Percentiles rank a stretch among this genome's conserved stretches.
Conservation (phyloP, 2,888 invertebrate genomes). For the Pegoplata infirma region DNA sequence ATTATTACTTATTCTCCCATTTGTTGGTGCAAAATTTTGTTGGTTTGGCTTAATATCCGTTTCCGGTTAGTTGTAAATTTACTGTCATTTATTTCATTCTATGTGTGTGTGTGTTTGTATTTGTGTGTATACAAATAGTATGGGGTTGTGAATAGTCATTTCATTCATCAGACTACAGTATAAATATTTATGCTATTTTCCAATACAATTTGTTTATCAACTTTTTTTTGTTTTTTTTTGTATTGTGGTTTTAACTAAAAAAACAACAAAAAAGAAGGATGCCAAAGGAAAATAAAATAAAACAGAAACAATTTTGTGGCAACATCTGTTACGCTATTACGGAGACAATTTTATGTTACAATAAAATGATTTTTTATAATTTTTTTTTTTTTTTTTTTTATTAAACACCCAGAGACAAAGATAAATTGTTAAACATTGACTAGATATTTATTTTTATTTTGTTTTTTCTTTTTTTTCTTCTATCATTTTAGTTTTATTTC, state of each 20-base stretch:
- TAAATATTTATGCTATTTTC: constrained; percentile 58
- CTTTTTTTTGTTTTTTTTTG: constrained; percentile 5
- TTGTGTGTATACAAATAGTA: background rate
- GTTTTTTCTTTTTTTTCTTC: background rate
- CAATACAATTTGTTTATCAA: constrained; percentile 62
- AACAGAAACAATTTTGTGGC: constrained; percentile 55
- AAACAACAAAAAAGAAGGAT: constrained; percentile 7
- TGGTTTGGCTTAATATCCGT: constrained; percentile 71
- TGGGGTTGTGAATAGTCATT: constrained; percentile 31
- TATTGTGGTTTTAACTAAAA: constrained; percentile 18
- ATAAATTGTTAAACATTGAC: constrained; percentile 64
- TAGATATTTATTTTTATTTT: constrained; percentile 58
- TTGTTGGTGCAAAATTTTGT: constrained; percentile 26
- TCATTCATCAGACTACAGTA: constrained; percentile 35
- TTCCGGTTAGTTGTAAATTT: constrained; percentile 75
- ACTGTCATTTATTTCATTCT: constrained; percentile 72
- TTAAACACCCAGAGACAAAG: constrained; percentile 61
- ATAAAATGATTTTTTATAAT: constrained; percentile 26
- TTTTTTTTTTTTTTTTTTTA: constrained; percentile 24
- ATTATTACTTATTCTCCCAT: constrained; percentile 35
- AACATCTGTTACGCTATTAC: constrained; percentile 66
- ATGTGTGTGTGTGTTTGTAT: background rate
- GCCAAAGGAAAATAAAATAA: background rate
- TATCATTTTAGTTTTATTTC: too few species aligned
- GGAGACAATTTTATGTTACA: constrained; percentile 60